phyloP scores from a whole-genome alignment of 2,113 vertebrate genomes.

The Clarias macrocephalus region DNA sequence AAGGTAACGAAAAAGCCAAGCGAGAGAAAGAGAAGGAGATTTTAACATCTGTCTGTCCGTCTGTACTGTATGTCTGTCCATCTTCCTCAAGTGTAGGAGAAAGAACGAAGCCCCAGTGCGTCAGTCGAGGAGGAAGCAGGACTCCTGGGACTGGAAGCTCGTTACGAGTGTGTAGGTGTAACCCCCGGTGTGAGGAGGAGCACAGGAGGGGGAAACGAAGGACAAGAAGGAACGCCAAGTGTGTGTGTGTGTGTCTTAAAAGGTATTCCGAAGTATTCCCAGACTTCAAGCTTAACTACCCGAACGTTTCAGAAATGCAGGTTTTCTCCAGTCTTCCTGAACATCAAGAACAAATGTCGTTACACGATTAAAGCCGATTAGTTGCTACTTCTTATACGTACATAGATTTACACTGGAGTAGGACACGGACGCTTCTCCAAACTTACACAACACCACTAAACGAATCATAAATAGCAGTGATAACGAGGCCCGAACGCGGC shows the following conservation, averaged over 20 bases:
- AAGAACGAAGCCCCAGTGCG: conserved; percentile 47
- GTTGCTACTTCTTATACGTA: too few relatives aligned
- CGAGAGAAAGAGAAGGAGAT: neutral
- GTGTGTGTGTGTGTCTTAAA: too few relatives aligned
- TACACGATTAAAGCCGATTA: too few relatives aligned
- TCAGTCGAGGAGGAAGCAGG: conserved; percentile 45
- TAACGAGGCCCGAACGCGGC: neutral
- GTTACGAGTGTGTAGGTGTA: neutral
- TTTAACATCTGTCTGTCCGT: conserved; percentile 22
- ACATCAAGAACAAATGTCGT: too few relatives aligned
- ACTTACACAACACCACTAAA: neutral
- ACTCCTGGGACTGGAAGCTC: conserved; percentile 22
- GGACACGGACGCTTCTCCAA: neutral
- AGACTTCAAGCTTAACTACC: neutral
- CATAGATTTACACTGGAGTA: too few relatives aligned
- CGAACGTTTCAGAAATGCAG: neutral
- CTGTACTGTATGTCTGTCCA: neutral
- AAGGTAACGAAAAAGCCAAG: neutral
- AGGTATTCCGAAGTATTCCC: neutral
- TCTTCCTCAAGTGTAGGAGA: conserved; percentile 30
- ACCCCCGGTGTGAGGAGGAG: neutral
- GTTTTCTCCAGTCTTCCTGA: neutral
- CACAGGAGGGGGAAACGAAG: neutral
- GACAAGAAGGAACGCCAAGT: neutral
- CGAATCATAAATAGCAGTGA: neutral